Base-by-base conservation (phyloP, 2,888 invertebrate genomes). In the Ephialtes manifestator region DNA sequence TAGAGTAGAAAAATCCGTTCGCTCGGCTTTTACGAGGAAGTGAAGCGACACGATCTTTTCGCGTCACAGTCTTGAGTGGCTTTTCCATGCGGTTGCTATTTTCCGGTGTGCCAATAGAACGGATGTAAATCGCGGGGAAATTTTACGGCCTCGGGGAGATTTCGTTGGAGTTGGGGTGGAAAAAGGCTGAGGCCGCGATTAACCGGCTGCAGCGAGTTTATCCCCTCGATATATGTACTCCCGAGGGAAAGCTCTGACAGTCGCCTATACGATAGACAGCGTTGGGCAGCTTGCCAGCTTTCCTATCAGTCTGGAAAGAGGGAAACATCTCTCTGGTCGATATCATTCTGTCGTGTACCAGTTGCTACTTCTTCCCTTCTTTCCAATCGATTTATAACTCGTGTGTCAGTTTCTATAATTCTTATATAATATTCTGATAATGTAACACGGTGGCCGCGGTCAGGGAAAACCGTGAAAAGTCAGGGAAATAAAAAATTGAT, bases 121-220 rank as follows among this genome's bases (percentile, higher is more conserved):
- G 70, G 43, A 81, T 85, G 81, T 85, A 79, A 82, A 79, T 82
- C 74, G 81, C 39, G 51, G 55, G 82, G 71, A 79, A 85, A 79
- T 85, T 85, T 79, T 76, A 79, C 58, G 71, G 71, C 65, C 82
- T 55, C 58, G 51, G 76, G 74, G 60, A 20, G 79, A 75, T 85
- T 85, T 76, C 46, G 35, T 65, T 74, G 58, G 35, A 58, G 31
- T 39, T 24, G 20, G 65, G 15, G 11, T 11, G 55, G 55, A 55
- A 60, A 43, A 75, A 85, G 68, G 65, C 60, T 71, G 79, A 79
- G 67, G 70, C 65, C 67, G 35, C 79, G 85, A 85, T 85, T 85
- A 85, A 85, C 82, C 72, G 24, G 74, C 68, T 63, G 82, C 65
- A 79, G 67, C 79, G 79, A 76, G 79, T 85, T 82, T 28, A 65